phyloP scores from a whole-genome alignment of 1,140 invertebrate genomes.

The Aporrectodea caliginosa region DNA sequence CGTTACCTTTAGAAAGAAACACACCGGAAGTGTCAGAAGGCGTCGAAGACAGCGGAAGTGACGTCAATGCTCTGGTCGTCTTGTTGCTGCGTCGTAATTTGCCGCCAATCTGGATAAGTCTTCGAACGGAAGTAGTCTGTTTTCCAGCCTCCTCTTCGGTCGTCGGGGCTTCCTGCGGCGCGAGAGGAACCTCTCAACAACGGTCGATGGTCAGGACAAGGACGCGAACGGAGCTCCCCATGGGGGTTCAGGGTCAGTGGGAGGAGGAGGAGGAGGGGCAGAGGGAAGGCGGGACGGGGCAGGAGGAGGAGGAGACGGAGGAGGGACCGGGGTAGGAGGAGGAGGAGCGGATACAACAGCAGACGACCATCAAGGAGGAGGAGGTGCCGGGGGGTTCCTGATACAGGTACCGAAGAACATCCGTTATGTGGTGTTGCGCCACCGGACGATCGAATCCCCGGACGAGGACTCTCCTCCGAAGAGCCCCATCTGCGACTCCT shows the following conservation, averaged over 20 bases:
- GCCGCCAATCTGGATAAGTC: not conserved
- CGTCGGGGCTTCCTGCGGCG: not conserved
- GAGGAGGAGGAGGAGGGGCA: too few species aligned
- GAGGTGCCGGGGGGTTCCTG: not conserved
- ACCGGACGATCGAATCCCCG: not conserved
- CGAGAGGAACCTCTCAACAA: not conserved
- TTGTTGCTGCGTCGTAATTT: not conserved
- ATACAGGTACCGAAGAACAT: not conserved
- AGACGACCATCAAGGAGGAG: not conserved
- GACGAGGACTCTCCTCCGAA: not conserved
- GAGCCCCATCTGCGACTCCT: not conserved
- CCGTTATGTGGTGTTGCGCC: not conserved
- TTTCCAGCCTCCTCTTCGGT: not conserved
- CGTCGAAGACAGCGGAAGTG: not conserved
- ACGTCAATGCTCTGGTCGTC: not conserved
- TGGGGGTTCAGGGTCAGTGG: too few species aligned
- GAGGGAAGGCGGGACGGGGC: too few species aligned
- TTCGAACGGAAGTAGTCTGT: not conserved
- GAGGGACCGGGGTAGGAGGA: too few species aligned
- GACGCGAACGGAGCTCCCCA: not conserved
- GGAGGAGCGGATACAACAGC: too few species aligned
- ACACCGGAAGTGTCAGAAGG: too few species aligned
- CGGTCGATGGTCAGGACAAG: not conserved
- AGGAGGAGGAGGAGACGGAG: not conserved
- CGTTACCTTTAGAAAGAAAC: too few species aligned